Base-by-base conservation (phyloP, 2,888 invertebrate genomes). In the Ophioninae sp. region DNA sequence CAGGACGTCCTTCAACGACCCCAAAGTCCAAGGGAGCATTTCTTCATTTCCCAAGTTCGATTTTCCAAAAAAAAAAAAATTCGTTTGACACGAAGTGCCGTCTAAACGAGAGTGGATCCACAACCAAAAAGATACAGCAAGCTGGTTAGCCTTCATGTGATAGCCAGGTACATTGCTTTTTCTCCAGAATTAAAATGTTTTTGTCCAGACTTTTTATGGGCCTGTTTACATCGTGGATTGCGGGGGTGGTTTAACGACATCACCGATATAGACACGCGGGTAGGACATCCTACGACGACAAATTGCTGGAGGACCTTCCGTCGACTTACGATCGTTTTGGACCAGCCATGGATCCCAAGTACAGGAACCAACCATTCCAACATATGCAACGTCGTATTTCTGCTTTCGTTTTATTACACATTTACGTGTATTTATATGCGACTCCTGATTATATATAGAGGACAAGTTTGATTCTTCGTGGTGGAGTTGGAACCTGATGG, bases 101-200 rank as follows among this genome's bases (percentile, higher is more conserved):
- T 3, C 30, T 30, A 30, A 30, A 30, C 1, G 3, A 30, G 30
- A 30, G 30, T 30, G 30, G 30, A 30, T 30, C 30, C 30, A 30
- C 30, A 30, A 3, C 30, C 30, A 22, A 30, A 41, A 51, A 30
- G 63, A 10, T 58, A 10, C 9, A 44, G 22, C 7, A 37, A 20
- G n/a, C 37, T 0, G 56, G 56, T 37, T 23, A 10, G 56, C 37
- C n/a, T n/a, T 22, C 13, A 13, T 51, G 13, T 13, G 13, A 51
- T 10, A 51, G 2, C 13, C 8, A 5, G 61, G 44, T 59, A 67
- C 51, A 44, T 64, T 68, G 56, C 30, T 56, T 81, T 79, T 65
- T 79, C 41, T 74, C 22, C 6, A 13, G 71, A 79, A 74, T 79
- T 79, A 61, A 72, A 65, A 23, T 72, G 67, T 79, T 83, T 83